Base-by-base conservation (phyloP, 2,888 invertebrate species). In the Tetramorium bicarinatum region DNA sequence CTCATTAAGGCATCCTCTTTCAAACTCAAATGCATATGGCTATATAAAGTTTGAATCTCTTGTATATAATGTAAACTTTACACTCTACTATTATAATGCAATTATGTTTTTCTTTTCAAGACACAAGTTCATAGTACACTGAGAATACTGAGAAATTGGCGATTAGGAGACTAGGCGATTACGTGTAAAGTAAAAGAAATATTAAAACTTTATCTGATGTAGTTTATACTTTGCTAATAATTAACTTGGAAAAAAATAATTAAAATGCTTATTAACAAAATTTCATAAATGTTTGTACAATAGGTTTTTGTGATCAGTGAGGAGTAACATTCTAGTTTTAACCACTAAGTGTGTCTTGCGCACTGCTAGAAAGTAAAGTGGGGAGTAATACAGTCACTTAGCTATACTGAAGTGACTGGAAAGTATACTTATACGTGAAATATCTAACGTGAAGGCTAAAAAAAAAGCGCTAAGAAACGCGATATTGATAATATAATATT, bases 311-410 rank as follows among this genome's bases (percentile, higher is more conserved):
- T 59, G 49, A 47, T 79, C 59, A 18, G 29, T 82, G 62, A 84
- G 67, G 67, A 83, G 67, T 76, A 86, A 84, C 67, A 62, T 83
- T 79, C 81, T 21, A 69, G 52, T 82, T 87, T 82, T 71, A 82
- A 74, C 82, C 44, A 75, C 67, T 75, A 84, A 84, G 75, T 69
- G 47, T 77, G 67, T 82, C 64, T 54, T 69, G 49, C 34, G 44
- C 34, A 62, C 74, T 83, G 79, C 74, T 89, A 89, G 89, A 89
- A 89, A 89, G 89, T 89, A 84, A 89, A 89, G 89, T 87, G 85
- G 77, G 77, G 87, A 87, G 18, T 49, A 71, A 80, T 47, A 85
- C 85, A 88, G 71, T 85, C 61, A 77, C 82, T 84, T 84, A 79
- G 67, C 52, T 44, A 69, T 75, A 81, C 2, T 82, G 41, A 47